A percentile compares a stretch with the other conserved stretches of the same genome.
Conservation (phyloP, 2,113 vertebrate species). For the Danio rerio region DNA sequence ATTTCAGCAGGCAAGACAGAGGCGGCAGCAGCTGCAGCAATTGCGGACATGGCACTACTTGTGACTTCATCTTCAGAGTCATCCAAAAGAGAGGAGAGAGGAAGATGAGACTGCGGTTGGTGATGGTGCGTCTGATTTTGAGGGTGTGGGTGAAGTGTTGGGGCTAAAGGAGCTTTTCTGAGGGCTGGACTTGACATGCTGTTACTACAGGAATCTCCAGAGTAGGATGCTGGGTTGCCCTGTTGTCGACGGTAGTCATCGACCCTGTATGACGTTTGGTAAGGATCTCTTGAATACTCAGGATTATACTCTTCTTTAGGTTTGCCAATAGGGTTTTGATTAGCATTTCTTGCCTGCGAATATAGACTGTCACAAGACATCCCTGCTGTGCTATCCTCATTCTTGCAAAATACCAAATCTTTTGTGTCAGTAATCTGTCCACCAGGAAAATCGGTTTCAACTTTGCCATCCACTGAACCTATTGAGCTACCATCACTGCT, state of each 20-base stretch:
- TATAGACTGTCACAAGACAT: conserved; percentile 60
- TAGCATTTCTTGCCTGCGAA: conserved; percentile 52
- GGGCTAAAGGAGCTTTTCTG: conserved; percentile 79
- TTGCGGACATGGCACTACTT: conserved; percentile 82
- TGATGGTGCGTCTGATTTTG: conserved; percentile 74
- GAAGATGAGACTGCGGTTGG: conserved; percentile 78
- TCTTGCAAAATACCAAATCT: conserved; percentile 52
- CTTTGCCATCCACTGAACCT: conserved; percentile 67
- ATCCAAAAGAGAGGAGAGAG: conserved; percentile 78
- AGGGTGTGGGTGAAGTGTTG: conserved; percentile 81
- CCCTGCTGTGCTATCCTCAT: conserved; percentile 49
- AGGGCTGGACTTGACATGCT: conserved; percentile 73
- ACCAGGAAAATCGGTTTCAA: conserved; percentile 55
- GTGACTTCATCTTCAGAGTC: conserved; percentile 83
- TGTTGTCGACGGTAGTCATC: conserved; percentile 74
- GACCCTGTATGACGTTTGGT: conserved; percentile 70
- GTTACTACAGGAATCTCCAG: conserved; percentile 67
- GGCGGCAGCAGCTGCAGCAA: conserved; percentile 78
- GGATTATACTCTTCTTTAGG: conserved; percentile 69
- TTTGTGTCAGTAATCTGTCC: conserved; percentile 53
- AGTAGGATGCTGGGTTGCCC: conserved; percentile 65
- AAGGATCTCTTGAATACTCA: conserved; percentile 75
- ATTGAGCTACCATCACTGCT: conserved; percentile 59
- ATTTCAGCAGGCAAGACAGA: conserved; percentile 71
- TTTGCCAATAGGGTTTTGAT: conserved; percentile 49